Evolutionary conservation across 2,888 invertebrate genomes (phyloP).

Genomic region (Cylloceria caligata): DNA sequence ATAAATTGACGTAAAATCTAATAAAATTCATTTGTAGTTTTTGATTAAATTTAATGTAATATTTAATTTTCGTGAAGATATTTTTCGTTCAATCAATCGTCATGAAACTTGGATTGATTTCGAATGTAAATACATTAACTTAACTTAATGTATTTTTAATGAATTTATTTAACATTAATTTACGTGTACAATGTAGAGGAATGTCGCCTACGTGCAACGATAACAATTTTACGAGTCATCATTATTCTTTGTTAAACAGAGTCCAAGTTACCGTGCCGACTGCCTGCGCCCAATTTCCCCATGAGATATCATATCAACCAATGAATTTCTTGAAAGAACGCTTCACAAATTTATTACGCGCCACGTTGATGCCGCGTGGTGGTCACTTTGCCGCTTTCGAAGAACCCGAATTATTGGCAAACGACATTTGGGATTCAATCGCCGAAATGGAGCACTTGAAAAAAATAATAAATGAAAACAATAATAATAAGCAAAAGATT

Average conservation of each 20-base stretch:
- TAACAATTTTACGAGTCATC: neutral
- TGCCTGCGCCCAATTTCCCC: slow-evolving; percentile 80
- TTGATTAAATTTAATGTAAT: too few species aligned
- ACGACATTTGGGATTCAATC: slow-evolving; percentile 89
- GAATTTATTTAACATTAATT: too few species aligned
- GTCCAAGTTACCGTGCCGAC: slow-evolving; percentile 76
- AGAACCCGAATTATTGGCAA: slow-evolving; percentile 89
- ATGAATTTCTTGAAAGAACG: slow-evolving; percentile 76
- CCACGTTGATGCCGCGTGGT: slow-evolving; percentile 77
- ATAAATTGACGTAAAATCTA: too few species aligned
- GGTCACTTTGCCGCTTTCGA: slow-evolving; percentile 90
- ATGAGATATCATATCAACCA: slow-evolving; percentile 77
- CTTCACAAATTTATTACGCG: slow-evolving; percentile 78
- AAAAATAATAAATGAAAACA: neutral
- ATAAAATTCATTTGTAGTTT: too few species aligned
- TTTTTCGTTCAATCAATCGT: too few species aligned
- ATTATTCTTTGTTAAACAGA: slow-evolving; percentile 63
- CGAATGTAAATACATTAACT: too few species aligned
- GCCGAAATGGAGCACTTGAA: slow-evolving; percentile 76
- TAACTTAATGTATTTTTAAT: too few species aligned
- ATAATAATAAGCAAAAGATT: neutral
- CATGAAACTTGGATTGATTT: too few species aligned
- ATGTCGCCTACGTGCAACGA: too few species aligned
- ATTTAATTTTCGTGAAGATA: too few species aligned
- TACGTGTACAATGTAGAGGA: too few species aligned